Conservation (phyloP, 2,888 invertebrate genomes). For the Anticlea derivata region DNA sequence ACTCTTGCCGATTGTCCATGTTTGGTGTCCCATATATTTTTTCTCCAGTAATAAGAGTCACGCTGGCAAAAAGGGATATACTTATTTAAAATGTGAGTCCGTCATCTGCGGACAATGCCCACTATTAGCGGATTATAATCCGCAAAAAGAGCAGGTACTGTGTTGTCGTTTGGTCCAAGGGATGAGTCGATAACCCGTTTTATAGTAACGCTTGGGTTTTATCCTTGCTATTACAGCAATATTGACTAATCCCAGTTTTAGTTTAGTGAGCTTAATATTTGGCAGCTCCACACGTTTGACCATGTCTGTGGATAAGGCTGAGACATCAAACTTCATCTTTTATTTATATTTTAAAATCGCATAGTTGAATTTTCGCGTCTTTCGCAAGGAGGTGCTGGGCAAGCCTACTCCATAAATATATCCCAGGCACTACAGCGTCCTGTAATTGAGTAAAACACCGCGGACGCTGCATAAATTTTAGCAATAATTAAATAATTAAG, state of each 20-base stretch:
- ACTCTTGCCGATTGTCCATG: constrained; percentile 73
- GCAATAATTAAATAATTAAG: no score
- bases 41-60: constrained; percentile 47
- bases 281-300: no score
- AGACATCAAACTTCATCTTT: no score
- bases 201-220: constrained; percentile 23
- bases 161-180: constrained; percentile 40
- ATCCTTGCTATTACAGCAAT: constrained; percentile 1
- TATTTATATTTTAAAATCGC: no score
- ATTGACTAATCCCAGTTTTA: constrained; percentile 9
- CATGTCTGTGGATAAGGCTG: no score
- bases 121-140: constrained; percentile 80
- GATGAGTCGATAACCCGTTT: constrained; percentile 35
- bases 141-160: constrained; percentile 79
- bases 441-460: no score
- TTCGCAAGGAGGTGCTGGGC: no score
- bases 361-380: no score
- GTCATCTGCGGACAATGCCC: constrained; percentile 79
- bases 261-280: background rate
- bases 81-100: constrained; percentile 59
- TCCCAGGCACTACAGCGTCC: no score
- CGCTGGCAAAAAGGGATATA: constrained; percentile 44
- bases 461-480: no score
- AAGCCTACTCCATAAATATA: no score
- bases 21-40: constrained; percentile 44